Percentiles rank a stretch among this genome's conserved stretches.
These are phyloP conservation scores for Hololepta plana DNA, from an alignment of 2,888 invertebrate species.

Conservation along the genomic window DNA sequence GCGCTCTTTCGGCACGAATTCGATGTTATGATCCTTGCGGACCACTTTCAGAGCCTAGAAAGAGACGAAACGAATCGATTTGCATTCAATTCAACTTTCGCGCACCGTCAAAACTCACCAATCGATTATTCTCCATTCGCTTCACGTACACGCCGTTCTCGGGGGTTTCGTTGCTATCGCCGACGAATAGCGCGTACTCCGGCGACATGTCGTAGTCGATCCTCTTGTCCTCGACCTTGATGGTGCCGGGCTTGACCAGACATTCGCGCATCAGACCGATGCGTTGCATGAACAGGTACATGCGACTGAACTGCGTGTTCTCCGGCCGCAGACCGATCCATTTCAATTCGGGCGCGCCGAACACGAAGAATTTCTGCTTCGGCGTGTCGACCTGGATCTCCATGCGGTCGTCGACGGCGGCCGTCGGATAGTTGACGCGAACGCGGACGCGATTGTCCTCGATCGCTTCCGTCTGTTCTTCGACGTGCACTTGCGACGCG, in stretches of 20 bases:
- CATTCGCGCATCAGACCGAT: conserved; percentile 17
- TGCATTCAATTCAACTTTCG: too few species aligned
- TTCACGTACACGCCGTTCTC: conserved; percentile 22
- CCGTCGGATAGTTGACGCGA: conserved; percentile 8
- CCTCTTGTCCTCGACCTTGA: conserved; percentile 12
- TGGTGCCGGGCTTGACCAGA: conserved; percentile 13
- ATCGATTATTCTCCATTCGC: conserved; percentile 12
- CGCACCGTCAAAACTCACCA: too few species aligned
- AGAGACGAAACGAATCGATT: conserved; percentile 5
- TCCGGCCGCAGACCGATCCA: conserved; percentile 11
- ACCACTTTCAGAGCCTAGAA: conserved; percentile 16
- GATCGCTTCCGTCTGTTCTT: conserved; percentile 10
- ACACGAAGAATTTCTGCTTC: conserved; percentile 13
- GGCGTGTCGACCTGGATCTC: conserved; percentile 15
- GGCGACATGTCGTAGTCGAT: conserved; percentile 12
- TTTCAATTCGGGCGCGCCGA: conserved; percentile 12
- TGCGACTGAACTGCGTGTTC: conserved; percentile 14
- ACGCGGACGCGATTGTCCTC: conserved; percentile 15
- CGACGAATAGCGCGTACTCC: conserved; percentile 22
- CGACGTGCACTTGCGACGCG: conserved; percentile 8
- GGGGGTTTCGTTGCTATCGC: conserved; percentile 14
- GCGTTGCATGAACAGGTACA: conserved; percentile 13
- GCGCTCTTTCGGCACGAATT: conserved; percentile 15
- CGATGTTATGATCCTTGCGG: conserved; percentile 12
- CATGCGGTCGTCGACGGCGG: conserved; percentile 11